These are phyloP conservation scores for Melanotus villosus DNA, from an alignment of 2,888 invertebrate genomes.

Conservation along the genomic window DNA sequence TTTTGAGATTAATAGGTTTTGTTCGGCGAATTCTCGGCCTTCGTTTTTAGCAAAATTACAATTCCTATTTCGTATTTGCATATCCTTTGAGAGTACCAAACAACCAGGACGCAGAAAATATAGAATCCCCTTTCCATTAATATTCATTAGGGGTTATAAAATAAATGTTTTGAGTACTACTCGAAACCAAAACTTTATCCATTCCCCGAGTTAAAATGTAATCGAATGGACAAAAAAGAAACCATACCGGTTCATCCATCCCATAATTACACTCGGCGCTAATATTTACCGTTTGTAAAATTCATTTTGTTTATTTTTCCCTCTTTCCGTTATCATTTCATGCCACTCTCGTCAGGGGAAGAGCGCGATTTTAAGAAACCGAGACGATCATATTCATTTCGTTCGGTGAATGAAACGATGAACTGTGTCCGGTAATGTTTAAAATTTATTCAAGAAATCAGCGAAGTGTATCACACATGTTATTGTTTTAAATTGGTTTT, in stretches of 20 bases:
- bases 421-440: no score
- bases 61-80: constrained; percentile 46
- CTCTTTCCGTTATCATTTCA: no score
- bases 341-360: no score
- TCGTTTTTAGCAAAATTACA: constrained; percentile 44
- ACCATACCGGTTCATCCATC: neutral
- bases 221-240: constrained; percentile 11
- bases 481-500: no score
- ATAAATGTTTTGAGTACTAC: constrained; percentile 39
- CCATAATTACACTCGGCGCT: neutral
- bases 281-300: no score
- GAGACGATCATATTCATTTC: no score
- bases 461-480: no score
- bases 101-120: constrained; percentile 44
- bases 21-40: constrained; percentile 38
- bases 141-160: constrained; percentile 45
- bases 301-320: no score
- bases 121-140: constrained; percentile 44
- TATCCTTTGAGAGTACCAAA: constrained; percentile 45
- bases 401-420: no score
- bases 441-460: no score
- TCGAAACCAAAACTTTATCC: constrained; percentile 26
- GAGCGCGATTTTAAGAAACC: no score
- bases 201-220: constrained; percentile 26
- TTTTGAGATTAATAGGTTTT: constrained; percentile 46